phyloP scores from a whole-genome alignment of 2,888 invertebrate species.

The Sinotaia quadrata region DNA sequence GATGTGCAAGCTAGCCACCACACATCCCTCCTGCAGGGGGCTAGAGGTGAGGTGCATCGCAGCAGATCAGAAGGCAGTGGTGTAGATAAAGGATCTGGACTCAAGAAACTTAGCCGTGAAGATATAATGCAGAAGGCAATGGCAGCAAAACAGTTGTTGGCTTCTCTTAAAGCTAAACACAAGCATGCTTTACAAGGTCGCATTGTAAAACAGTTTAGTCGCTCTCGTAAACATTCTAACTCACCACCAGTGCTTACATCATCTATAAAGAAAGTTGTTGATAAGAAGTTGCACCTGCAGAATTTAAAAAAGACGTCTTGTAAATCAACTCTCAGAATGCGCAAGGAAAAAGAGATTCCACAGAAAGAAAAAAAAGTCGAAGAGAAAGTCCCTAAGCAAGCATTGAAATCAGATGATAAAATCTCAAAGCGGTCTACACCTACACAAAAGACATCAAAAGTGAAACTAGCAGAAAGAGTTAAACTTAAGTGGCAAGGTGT shows the following conservation, averaged over 20 bases:
- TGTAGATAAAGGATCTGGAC: no score
- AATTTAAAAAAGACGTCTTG: no score
- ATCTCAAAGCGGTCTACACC: background rate
- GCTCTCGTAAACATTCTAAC: conserved; percentile 14
- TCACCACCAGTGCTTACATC: no score
- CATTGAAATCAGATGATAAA: background rate
- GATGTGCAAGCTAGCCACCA: no score
- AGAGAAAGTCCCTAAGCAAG: no score
- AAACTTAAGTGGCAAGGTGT: background rate
- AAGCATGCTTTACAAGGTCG: conserved; percentile 25
- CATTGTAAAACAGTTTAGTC: conserved; percentile 14
- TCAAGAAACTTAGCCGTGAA: background rate
- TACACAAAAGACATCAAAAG: background rate
- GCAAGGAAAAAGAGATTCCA: no score
- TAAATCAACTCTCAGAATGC: no score
- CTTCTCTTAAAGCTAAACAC: conserved; percentile 28
- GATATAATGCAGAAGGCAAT: conserved; percentile 15
- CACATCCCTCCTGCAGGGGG: background rate
- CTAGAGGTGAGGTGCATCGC: conserved; percentile 1
- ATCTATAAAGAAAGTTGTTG: background rate
- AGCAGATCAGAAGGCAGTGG: background rate
- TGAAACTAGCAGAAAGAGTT: background rate
- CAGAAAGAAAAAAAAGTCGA: no score
- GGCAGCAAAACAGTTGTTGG: conserved; percentile 20
- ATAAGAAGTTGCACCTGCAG: background rate